Evolutionary conservation across 2,797 vertebrate genomes (phyloP).

Genomic region (Forpus xanthops): DNA sequence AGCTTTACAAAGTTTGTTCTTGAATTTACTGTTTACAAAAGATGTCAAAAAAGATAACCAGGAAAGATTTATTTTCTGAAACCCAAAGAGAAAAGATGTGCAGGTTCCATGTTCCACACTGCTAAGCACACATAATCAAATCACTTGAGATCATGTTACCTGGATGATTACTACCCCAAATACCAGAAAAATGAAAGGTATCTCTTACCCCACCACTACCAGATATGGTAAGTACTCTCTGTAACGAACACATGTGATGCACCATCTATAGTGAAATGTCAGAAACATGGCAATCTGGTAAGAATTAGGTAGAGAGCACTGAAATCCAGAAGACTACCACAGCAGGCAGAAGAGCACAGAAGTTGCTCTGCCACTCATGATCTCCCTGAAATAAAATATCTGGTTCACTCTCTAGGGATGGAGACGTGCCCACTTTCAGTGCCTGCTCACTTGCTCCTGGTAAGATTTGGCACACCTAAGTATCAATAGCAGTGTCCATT

Average conservation of each 20-base stretch:
- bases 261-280: not conserved
- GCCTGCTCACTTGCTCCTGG: not conserved
- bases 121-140: not conserved
- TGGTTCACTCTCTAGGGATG: not conserved
- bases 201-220: not conserved
- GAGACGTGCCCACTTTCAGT: not conserved
- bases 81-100: not conserved
- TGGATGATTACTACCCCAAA: not conserved
- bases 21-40: constrained; percentile 15
- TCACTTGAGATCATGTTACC: not conserved
- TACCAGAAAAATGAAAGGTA: not conserved
- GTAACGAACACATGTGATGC: not conserved
- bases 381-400: not conserved
- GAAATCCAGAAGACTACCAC: not conserved
- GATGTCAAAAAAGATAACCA: not conserved
- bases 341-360: not conserved
- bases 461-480: not conserved
- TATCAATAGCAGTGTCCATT: not conserved
- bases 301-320: not conserved
- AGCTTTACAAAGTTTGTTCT: constrained; percentile 3
- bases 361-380: not conserved
- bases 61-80: not conserved
- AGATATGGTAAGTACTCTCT: not conserved
- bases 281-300: not conserved
- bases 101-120: not conserved